phyloP scores from a whole-genome alignment of 2,888 invertebrate genomes.

The Aleiodes testaceus region DNA sequence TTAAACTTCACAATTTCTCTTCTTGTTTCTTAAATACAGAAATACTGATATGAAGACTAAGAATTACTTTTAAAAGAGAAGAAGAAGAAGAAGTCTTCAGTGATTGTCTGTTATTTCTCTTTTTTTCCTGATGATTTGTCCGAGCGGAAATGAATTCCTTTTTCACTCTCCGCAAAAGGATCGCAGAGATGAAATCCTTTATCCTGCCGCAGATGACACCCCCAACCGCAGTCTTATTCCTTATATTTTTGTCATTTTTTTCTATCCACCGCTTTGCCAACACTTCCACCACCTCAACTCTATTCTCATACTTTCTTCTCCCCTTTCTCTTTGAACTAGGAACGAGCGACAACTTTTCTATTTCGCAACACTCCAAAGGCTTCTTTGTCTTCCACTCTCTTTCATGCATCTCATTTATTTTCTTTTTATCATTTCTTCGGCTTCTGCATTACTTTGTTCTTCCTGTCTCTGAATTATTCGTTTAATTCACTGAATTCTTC shows the following conservation, averaged over 20 bases:
- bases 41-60: neutral
- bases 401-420: neutral
- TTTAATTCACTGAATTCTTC: neutral
- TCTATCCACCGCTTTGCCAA: conserved; percentile 6
- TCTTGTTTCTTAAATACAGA: too few species aligned
- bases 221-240: conserved; percentile 15
- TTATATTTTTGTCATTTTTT: conserved; percentile 11
- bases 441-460: neutral
- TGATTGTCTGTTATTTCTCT: neutral
- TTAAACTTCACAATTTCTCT: too few species aligned
- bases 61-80: neutral
- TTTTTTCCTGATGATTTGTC: conserved; percentile 18
- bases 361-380: conserved; percentile 32
- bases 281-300: neutral
- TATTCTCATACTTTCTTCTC: neutral
- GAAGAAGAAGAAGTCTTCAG: neutral
- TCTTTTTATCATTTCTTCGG: conserved; percentile 13
- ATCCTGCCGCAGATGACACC: conserved; percentile 36
- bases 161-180: conserved; percentile 26
- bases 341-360: conserved; percentile 33
- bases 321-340: conserved; percentile 9
- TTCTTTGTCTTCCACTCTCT: conserved; percentile 31
- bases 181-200: conserved; percentile 37
- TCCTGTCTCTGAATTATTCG: neutral
- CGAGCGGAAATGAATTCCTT: conserved; percentile 35